phyloP scores from a whole-genome alignment of 2,888 invertebrate species.

The Margaritifera margaritifera region DNA sequence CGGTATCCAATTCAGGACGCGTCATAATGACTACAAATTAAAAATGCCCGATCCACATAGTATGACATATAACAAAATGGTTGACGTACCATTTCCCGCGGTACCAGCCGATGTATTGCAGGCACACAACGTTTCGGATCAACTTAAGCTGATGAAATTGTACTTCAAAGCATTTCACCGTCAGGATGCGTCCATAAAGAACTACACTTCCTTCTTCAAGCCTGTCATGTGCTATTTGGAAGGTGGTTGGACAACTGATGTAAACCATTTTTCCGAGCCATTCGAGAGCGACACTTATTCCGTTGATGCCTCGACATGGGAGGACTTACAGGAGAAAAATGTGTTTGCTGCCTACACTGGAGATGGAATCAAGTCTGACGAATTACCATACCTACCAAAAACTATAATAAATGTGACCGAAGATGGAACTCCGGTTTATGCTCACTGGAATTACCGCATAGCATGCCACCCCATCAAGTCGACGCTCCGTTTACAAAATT shows the following conservation, averaged over 20 bases:
- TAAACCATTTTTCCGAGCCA: constrained; percentile 50
- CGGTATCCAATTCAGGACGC: constrained; percentile 64
- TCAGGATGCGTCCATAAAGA: constrained; percentile 37
- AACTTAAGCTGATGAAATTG: constrained; percentile 57
- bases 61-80: constrained; percentile 38
- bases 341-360: constrained; percentile 57
- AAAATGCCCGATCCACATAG: constrained; percentile 45
- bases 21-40: constrained; percentile 66
- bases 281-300: constrained; percentile 62
- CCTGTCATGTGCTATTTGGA: constrained; percentile 61
- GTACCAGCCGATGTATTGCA: constrained; percentile 53
- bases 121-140: constrained; percentile 41
- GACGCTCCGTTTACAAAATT: not conserved
- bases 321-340: constrained; percentile 58
- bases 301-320: constrained; percentile 55
- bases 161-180: constrained; percentile 63
- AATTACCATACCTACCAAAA: constrained; percentile 58
- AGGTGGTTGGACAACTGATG: constrained; percentile 59
- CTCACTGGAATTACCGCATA: constrained; percentile 59
- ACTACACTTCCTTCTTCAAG: constrained; percentile 59
- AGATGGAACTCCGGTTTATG: constrained; percentile 44
- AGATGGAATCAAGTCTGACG: constrained; percentile 48
- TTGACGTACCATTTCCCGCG: constrained; percentile 58
- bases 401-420: constrained; percentile 28
- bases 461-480: not conserved